phyloP scores from a whole-genome alignment of 2,888 invertebrate species.

The Rhamphomyia laevipes region DNA sequence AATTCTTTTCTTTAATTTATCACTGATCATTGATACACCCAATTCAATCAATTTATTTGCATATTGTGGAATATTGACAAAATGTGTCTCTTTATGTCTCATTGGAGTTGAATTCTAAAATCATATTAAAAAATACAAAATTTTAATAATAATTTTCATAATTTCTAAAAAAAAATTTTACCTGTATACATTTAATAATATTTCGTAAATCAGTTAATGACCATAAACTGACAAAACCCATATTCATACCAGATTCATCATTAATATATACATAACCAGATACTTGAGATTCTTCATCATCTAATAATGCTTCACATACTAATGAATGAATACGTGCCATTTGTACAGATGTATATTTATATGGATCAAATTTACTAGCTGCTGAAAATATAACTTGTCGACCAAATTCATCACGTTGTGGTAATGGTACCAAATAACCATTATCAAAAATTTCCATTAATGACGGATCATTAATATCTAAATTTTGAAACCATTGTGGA shows the following conservation, averaged over 20 bases:
- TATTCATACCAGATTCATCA: slow-evolving; percentile 70
- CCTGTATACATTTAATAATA: slow-evolving; percentile 68
- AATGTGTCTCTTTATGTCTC: slow-evolving; percentile 80
- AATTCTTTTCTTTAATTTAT: slow-evolving; percentile 71
- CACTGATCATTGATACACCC: slow-evolving; percentile 66
- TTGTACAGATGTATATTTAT: slow-evolving; percentile 64
- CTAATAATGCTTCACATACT: slow-evolving; percentile 71
- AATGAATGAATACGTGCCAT: slow-evolving; percentile 78
- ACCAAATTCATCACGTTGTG: slow-evolving; percentile 62
- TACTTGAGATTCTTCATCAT: slow-evolving; percentile 73
- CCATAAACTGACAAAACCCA: slow-evolving; percentile 75
- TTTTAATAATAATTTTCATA: not conserved
- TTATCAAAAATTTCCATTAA: slow-evolving; percentile 68
- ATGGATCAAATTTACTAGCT: slow-evolving; percentile 69
- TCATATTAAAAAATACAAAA: not conserved
- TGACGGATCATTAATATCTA: slow-evolving; percentile 68
- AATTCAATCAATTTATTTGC: slow-evolving; percentile 75
- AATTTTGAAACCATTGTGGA: slow-evolving; percentile 73
- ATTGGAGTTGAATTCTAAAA: slow-evolving; percentile 77
- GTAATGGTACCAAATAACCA: slow-evolving; percentile 64
- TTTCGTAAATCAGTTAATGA: slow-evolving; percentile 65
- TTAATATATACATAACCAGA: slow-evolving; percentile 75
- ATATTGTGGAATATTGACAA: slow-evolving; percentile 71
- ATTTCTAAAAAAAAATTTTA: slow-evolving; percentile 26
- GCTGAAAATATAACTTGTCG: slow-evolving; percentile 67